phyloP scores from a whole-genome alignment of 92 coral and sea anemone species.

The Galaxea fascicularis region DNA sequence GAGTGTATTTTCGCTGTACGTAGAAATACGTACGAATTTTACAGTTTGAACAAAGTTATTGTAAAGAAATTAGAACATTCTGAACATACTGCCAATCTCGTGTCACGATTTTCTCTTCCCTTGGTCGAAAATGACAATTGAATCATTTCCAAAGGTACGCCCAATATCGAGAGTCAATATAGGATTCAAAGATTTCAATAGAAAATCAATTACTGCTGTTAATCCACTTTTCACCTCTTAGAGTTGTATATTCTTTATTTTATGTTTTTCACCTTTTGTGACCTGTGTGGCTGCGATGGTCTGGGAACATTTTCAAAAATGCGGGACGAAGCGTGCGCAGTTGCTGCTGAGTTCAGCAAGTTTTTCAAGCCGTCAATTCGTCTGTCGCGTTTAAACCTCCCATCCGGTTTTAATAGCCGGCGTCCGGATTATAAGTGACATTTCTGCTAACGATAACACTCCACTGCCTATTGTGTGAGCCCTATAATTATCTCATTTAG shows the following conservation, averaged over 20 bases:
- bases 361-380: not conserved
- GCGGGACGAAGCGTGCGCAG: not conserved
- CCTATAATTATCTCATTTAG: conserved; percentile 27
- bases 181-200: conserved; percentile 35
- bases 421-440: conserved; percentile 11
- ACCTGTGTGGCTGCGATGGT: not conserved
- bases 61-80: not conserved
- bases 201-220: conserved; percentile 39
- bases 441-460: not conserved
- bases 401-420: conserved; percentile 17
- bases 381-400: not conserved
- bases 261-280: not conserved
- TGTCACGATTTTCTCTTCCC: not conserved
- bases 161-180: conserved; percentile 39
- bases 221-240: conserved; percentile 34
- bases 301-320: not conserved
- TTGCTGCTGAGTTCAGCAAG: not conserved
- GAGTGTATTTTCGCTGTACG: not conserved
- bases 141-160: not conserved
- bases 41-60: not conserved
- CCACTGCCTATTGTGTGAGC: not conserved
- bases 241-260: conserved; percentile 8
- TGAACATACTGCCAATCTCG: conserved; percentile 17
- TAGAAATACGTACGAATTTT: not conserved
- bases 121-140: conserved; percentile 5